Evolutionary conservation across 2,113 vertebrate species (phyloP), one percentile per base, ranked within the genome.

Genomic region (Andinoacara biseriatus): DNA sequence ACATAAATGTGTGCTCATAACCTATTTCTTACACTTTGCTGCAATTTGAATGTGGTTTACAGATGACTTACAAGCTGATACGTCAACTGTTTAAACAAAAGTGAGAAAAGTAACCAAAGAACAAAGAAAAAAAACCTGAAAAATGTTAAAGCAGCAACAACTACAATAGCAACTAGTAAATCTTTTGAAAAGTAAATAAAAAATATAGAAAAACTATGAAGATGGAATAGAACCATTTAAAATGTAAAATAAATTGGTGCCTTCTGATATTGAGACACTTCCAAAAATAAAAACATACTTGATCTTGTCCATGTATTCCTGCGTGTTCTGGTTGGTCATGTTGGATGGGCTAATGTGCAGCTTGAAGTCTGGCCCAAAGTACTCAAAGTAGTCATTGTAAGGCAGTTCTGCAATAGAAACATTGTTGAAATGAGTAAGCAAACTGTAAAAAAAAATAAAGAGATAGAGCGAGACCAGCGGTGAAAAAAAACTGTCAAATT

Each of bases 291-390:
- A 33, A 33, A 5, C 31, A 33, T 33, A 38, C 91, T 99, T 99
- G 93, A 99, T 99, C 92, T 99, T 98, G 87, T 98, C 97, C 65
- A 97, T 94, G 89, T 99, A 99, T 56, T 99, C 98, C 0, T 96
- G 97, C 15, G 98, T 99, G 88, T 99, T 99, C 95, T 99, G 98
- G 93, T 99, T 99, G 81, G 97, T 98, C 97, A 98, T 99, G 94
- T 98, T 99, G 14, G 98, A 99, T 20, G 97, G 98, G 76, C 97
- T 99, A 95, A 99, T 99, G 93, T 99, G 98, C 58, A 99, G 97
- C 89, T 99, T 99, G 86, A 98, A 99, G 93, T 99, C 98, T 0
- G 97, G 98, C 49, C 98, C 97, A 7, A 99, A 99, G 94, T 99
- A 99, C 93, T 99, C 98, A 20, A 99, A 99, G 88, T 99, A 99